phyloP scores from a whole-genome alignment of 2,113 vertebrate species.

The Acrocephalus kingi region DNA sequence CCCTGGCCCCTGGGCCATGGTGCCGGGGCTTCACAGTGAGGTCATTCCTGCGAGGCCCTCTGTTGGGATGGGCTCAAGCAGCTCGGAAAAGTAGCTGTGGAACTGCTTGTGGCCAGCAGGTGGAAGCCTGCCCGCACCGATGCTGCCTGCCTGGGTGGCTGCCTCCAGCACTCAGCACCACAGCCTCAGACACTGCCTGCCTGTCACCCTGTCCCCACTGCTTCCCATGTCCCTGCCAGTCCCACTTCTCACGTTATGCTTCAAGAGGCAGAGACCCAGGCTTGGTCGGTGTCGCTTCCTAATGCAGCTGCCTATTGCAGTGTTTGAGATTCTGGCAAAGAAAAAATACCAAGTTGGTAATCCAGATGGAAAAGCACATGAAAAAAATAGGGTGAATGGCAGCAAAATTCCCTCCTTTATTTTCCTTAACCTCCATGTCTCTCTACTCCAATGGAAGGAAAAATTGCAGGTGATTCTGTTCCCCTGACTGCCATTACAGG shows the following conservation, averaged over 20 bases:
- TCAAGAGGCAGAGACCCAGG: not conserved
- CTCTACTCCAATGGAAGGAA: not conserved
- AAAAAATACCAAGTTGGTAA: not conserved
- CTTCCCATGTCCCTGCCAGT: not conserved
- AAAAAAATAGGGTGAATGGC: not conserved
- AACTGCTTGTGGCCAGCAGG: constrained; percentile 11
- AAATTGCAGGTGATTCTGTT: not conserved
- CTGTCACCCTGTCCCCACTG: too few species aligned
- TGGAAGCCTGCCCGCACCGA: not conserved
- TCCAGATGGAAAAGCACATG: not conserved
- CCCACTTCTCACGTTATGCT: rapidly evolving
- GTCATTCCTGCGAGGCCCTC: too few species aligned
- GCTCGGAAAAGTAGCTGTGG: not conserved
- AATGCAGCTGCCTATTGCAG: rapidly evolving
- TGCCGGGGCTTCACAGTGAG: not conserved
- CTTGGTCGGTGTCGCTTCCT: rapidly evolving
- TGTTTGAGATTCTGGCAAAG: not conserved
- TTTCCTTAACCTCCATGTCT: not conserved
- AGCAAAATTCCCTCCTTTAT: not conserved
- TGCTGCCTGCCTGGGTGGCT: not conserved
- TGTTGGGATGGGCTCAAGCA: not conserved
- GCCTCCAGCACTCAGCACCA: not conserved
- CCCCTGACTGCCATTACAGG: not conserved
- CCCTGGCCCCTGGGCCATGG: rapidly evolving
- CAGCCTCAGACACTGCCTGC: rapidly evolving